phyloP scores from a whole-genome alignment of 2,113 vertebrate species.

The pig (Sus scrofa) region T2T-Sscrofa CM000815.6:88805501-88806000 shows the following conservation, averaged over 20 bases:
- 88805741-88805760: background rate
- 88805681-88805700: background rate
- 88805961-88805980: background rate
- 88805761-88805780: background rate
- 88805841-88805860: background rate
- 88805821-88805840: background rate
- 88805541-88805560: background rate
- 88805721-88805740: fast-evolving
- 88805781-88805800: background rate
- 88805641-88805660: background rate
- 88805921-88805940: background rate
- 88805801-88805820: background rate
- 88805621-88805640: background rate
- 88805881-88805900: background rate
- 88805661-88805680: background rate
- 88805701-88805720: fast-evolving
- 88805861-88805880: background rate
- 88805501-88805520: background rate
- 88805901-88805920: background rate
- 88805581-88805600: background rate
- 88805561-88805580: background rate
- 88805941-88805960: background rate
- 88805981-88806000: fast-evolving
- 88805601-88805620: background rate
- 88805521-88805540: fast-evolving